Base-by-base conservation (phyloP, 2,113 vertebrate genomes). In the Hydropotes inermis region DNA sequence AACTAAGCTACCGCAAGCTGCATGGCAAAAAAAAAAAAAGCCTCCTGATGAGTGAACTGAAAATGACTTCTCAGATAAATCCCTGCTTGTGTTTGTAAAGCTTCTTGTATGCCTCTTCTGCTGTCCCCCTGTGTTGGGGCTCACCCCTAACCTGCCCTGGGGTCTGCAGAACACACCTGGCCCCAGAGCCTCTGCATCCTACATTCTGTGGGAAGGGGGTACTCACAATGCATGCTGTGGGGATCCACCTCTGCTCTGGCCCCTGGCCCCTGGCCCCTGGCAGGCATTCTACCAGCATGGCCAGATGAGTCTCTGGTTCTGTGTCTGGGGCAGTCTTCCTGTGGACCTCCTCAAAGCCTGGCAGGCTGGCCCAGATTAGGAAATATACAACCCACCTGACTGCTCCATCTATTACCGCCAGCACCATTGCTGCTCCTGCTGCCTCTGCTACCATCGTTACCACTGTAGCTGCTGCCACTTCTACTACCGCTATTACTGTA, bases 401-500 rank as follows among this genome's bases (percentile, higher is more conserved):
- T 30, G 30, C 28, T 1, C 36, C 36, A 4, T 9, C 9, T 8
- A 10, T 17, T 25, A 1, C 28, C 2, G 0, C 28, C 23, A 9
- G 17, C 14, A 1, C 9, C 0, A 0, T 12, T 1, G 8, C 7
- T 45, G 15, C 25, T 64, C 14, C 57, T 17, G 0, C 47, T 5
- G 7, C 36, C 27, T 16, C 54, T 7, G 23, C 36, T n/a, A 36
- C 76, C 25, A 0, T 30, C 28, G 1, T 13, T 2, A 21, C 4
- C 5, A 14, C 79, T 2, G 2, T 33, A 36, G 1, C n/a, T 15
- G 16, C 7, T 5, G 13, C 54, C 25, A 5, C 45, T 19, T 0
- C 45, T 5, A 3, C 13, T 12, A 0, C 36, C 0, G 5, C 43
- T 12, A 4, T 15, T 13, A 2, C 23, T 60, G 67, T 6, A 4